Evolutionary conservation across 2,888 invertebrate species (phyloP).

Genomic region (Coleophora deauratella): DNA sequence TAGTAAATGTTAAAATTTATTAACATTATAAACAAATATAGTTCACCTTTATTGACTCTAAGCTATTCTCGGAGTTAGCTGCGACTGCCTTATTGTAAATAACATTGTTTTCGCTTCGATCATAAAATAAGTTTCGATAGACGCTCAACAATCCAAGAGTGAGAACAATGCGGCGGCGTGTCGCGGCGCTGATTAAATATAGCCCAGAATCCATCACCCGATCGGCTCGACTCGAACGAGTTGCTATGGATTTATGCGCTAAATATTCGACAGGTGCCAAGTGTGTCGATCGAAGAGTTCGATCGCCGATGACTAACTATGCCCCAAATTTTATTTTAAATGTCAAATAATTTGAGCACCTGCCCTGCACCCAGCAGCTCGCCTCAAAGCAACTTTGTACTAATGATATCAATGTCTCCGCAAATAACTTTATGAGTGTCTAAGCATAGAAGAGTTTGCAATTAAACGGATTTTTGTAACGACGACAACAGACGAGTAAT

Average conservation of each 20-base stretch:
- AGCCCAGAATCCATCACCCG: slow-evolving; percentile 69
- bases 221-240: slow-evolving; percentile 52
- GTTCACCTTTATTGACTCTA: no score
- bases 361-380: slow-evolving; percentile 32
- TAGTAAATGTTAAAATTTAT: no score
- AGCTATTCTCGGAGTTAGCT: neutral
- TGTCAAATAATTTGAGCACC: slow-evolving; percentile 72
- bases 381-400: neutral
- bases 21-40: no score
- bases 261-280: slow-evolving; percentile 75
- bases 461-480: no score
- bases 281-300: slow-evolving; percentile 71
- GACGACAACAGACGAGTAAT: slow-evolving; percentile 43
- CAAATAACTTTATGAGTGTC: neutral
- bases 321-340: slow-evolving; percentile 71
- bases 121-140: slow-evolving; percentile 51
- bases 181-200: slow-evolving; percentile 68
- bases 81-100: slow-evolving; percentile 18
- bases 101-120: slow-evolving; percentile 10
- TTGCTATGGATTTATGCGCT: slow-evolving; percentile 72
- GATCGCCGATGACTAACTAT: slow-evolving; percentile 71
- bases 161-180: slow-evolving; percentile 64
- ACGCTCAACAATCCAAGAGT: slow-evolving; percentile 52
- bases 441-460: no score
- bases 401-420: neutral